Conservation (phyloP, 2,888 invertebrate species). For the Tineola bisselliella region DNA sequence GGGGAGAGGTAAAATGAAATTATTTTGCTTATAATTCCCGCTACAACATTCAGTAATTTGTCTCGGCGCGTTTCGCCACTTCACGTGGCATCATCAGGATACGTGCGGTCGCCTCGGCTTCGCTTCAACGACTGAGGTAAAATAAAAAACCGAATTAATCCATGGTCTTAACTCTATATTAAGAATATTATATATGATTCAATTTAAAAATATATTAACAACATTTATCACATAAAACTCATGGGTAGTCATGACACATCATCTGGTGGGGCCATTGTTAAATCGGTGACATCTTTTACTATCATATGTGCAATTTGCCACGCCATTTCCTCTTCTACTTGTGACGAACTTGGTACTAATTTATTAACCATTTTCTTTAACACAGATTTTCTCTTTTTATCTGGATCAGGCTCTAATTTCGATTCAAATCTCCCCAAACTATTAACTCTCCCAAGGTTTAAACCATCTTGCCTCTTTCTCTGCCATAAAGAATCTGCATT, state of each 20-base stretch:
- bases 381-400: constrained; percentile 56
- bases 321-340: constrained; percentile 94
- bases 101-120: too few relatives aligned
- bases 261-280: constrained; percentile 75
- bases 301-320: constrained; percentile 98
- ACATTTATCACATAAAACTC: constrained; percentile 29
- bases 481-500: constrained; percentile 92
- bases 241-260: constrained; percentile 41
- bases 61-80: too few relatives aligned
- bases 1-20: too few relatives aligned
- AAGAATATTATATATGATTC: constrained; percentile 9
- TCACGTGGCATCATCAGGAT: too few relatives aligned
- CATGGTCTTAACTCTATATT: not conserved
- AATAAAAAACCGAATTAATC: too few relatives aligned
- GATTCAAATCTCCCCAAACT: constrained; percentile 91
- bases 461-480: constrained; percentile 75
- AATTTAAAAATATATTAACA: constrained; percentile 13
- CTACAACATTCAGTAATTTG: too few relatives aligned
- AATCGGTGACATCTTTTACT: constrained; percentile 90
- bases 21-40: too few relatives aligned
- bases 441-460: constrained; percentile 88
- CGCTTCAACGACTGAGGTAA: too few relatives aligned
- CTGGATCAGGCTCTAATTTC: constrained; percentile 84
- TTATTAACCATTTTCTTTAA: constrained; percentile 75
- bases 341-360: constrained; percentile 86